Conservation (phyloP, 2,113 vertebrate genomes). For the Oncorhynchus masou region DNA sequence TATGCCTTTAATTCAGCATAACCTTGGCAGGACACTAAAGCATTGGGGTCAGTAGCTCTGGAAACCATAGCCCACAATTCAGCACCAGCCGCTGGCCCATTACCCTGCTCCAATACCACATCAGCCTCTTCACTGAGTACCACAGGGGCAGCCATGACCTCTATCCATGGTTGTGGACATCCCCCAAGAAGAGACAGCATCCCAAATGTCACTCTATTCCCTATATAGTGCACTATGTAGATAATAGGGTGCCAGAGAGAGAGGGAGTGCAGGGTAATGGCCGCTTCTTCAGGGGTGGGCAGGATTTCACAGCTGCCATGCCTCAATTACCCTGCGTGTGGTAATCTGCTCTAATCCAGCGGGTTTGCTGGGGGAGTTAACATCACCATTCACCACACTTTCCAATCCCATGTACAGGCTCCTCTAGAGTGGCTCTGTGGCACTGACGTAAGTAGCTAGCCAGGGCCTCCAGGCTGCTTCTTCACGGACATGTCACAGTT, state of each 20-base stretch:
- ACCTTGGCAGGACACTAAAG: background rate
- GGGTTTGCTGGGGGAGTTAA: constrained; percentile 56
- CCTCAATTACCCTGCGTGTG: constrained; percentile 27
- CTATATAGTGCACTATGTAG: no score
- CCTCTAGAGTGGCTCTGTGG: background rate
- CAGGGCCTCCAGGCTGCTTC: background rate
- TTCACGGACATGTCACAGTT: background rate
- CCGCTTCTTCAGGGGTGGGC: background rate
- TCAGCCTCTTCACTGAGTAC: background rate
- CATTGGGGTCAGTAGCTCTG: background rate
- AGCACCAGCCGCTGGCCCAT: background rate
- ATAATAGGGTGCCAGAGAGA: no score
- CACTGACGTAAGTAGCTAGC: constrained; percentile 13
- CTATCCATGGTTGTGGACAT: no score
- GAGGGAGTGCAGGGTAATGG: background rate
- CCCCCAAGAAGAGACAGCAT: no score
- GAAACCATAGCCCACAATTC: background rate
- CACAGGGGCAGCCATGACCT: no score
- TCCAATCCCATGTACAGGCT: background rate
- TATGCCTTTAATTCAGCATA: no score
- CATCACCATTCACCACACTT: constrained; percentile 19
- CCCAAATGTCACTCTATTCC: no score
- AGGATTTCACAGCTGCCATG: constrained; percentile 43
- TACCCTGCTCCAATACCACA: constrained; percentile 2
- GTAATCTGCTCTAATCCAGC: constrained; percentile 65